Evolutionary conservation across 2,888 invertebrate genomes (phyloP).

Genomic region (Macaria liturata): DNA sequence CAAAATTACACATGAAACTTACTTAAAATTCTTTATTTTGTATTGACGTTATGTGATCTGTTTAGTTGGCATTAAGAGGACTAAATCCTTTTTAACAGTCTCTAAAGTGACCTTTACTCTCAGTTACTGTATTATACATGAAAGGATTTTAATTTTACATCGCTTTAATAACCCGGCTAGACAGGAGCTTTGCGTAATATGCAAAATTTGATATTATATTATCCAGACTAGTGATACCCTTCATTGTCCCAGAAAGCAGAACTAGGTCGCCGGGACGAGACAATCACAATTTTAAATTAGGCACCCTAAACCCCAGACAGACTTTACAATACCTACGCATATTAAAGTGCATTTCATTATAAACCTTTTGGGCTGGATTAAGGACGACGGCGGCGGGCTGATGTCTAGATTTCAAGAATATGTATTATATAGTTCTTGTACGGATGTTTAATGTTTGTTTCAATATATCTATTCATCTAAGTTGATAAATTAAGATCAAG

Average conservation of each 20-base stretch:
- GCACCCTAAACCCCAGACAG: slow-evolving; percentile 54
- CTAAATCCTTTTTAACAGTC: too few relatives aligned
- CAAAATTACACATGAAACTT: background rate
- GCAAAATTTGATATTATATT: slow-evolving; percentile 53
- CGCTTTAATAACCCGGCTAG: slow-evolving; percentile 58
- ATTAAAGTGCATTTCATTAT: slow-evolving; percentile 53
- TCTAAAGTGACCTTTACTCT: too few relatives aligned
- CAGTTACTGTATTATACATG: slow-evolving; percentile 15
- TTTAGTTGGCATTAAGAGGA: too few relatives aligned
- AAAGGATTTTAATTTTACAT: slow-evolving; percentile 32
- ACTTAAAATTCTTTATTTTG: background rate
- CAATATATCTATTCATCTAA: too few relatives aligned
- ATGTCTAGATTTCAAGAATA: too few relatives aligned
- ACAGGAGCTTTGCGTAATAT: slow-evolving; percentile 66
- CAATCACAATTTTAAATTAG: slow-evolving; percentile 81
- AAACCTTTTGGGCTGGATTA: slow-evolving; percentile 16
- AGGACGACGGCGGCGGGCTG: background rate
- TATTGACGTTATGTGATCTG: background rate
- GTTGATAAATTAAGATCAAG: too few relatives aligned
- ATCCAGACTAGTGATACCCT: slow-evolving; percentile 75
- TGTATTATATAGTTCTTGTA: too few relatives aligned
- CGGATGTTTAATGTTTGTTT: too few relatives aligned
- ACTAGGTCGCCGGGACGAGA: slow-evolving; percentile 77
- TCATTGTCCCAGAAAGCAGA: slow-evolving; percentile 67
- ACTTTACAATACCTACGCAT: slow-evolving; percentile 44